A percentile compares a stretch with the other conserved stretches of the same genome.
phyloP scores from a whole-genome alignment of 2,113 vertebrate species.

The Centropus unirufus region DNA sequence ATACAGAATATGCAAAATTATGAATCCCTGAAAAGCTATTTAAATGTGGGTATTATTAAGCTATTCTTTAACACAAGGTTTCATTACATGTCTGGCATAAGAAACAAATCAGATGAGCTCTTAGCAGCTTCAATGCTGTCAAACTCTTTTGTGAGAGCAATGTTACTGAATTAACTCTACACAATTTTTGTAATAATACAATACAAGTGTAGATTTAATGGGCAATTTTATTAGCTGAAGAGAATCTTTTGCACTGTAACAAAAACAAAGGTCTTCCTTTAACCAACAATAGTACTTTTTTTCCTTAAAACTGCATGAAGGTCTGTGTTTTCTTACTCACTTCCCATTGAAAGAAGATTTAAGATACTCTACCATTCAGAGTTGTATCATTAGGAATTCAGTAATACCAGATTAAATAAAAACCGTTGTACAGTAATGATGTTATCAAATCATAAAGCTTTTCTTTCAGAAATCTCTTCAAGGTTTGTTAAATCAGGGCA shows the following conservation, averaged over 20 bases:
- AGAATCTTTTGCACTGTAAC: slow-evolving; percentile 8
- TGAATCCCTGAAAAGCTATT: background rate
- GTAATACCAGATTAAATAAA: slow-evolving; percentile 13
- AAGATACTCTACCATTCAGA: slow-evolving; percentile 38
- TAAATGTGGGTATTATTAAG: slow-evolving; percentile 9
- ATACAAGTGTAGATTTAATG: slow-evolving; percentile 52
- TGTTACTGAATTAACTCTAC: slow-evolving; percentile 27
- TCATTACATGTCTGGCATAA: background rate
- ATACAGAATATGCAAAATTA: slow-evolving; percentile 41
- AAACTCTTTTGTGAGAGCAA: slow-evolving; percentile 24
- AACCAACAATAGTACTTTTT: background rate
- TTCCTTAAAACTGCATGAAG: slow-evolving; percentile 7
- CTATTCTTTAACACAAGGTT: background rate
- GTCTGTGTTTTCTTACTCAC: slow-evolving; percentile 20
- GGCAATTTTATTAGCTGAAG: slow-evolving; percentile 39
- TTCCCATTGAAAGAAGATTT: background rate
- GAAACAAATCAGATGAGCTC: slow-evolving; percentile 8
- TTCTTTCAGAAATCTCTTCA: slow-evolving; percentile 32
- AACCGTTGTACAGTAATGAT: background rate
- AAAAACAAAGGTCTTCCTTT: slow-evolving; percentile 49
- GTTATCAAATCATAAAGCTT: background rate
- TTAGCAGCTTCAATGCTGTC: background rate
- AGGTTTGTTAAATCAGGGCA: slow-evolving; percentile 20
- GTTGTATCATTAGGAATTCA: slow-evolving; percentile 46
- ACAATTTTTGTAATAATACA: slow-evolving; percentile 19